Conservation (phyloP, 64 coral and sea anemone genomes). For the Porites australiensis region DNA sequence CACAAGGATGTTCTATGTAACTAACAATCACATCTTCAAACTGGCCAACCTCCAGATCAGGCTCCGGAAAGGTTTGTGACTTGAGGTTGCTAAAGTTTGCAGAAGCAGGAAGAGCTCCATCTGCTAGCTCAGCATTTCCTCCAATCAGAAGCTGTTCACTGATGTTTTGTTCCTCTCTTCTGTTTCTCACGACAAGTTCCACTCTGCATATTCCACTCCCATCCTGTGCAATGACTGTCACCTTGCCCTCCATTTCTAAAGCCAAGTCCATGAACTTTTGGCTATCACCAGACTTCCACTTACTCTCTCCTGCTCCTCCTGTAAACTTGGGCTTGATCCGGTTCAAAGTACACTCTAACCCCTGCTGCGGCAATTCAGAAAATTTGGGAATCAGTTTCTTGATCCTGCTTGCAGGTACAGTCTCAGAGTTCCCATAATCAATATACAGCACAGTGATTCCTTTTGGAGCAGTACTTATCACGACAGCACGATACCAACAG, state of each 20-base stretch:
- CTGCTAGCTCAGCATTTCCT: slow-evolving; percentile 72
- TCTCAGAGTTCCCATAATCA: slow-evolving; percentile 96
- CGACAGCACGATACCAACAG: slow-evolving; percentile 94
- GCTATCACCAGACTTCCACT: slow-evolving; percentile 60
- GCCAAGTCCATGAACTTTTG: slow-evolving; percentile 79
- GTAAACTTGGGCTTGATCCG: slow-evolving; percentile 70
- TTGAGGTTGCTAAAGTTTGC: slow-evolving; percentile 75
- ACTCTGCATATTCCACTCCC: slow-evolving; percentile 62
- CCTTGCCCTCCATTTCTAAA: slow-evolving; percentile 72
- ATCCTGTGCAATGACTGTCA: slow-evolving; percentile 60
- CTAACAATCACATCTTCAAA: slow-evolving; percentile 84
- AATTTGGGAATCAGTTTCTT: slow-evolving; percentile 86
- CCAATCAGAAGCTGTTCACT: slow-evolving; percentile 71
- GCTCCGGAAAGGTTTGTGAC: slow-evolving; percentile 60
- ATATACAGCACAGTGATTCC: slow-evolving; percentile 88
- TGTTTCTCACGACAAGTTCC: slow-evolving; percentile 63
- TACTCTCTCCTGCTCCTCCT: background rate
- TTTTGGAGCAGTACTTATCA: slow-evolving; percentile 1
- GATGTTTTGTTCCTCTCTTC: slow-evolving; percentile 58
- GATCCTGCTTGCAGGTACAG: slow-evolving; percentile 61
- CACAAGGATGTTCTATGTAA: slow-evolving; percentile 62
- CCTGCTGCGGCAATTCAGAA: slow-evolving; percentile 86
- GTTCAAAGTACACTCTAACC: slow-evolving; percentile 79
- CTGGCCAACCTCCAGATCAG: slow-evolving; percentile 41
- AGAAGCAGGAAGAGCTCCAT: slow-evolving; percentile 53